phyloP scores from a whole-genome alignment of 2,797 vertebrate genomes.

The Ataeniobius toweri region DNA sequence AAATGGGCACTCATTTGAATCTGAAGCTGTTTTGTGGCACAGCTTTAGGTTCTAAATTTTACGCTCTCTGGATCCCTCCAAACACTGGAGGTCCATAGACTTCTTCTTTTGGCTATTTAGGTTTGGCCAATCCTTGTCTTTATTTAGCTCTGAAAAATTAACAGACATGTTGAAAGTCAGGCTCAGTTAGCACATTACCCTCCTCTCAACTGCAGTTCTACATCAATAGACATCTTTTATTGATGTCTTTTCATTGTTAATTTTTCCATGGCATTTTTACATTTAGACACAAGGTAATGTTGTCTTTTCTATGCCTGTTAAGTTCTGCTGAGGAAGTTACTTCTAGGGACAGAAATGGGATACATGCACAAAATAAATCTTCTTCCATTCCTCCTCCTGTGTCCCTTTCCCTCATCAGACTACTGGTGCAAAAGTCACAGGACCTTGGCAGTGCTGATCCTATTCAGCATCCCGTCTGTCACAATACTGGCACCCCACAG shows the following conservation, averaged over 20 bases:
- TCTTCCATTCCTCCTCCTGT: neutral
- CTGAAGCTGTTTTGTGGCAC: constrained; percentile 1
- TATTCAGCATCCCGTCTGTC: constrained; percentile 65
- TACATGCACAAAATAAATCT: neutral
- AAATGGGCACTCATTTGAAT: no score
- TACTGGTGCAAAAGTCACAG: constrained; percentile 63
- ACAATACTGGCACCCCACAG: constrained; percentile 52
- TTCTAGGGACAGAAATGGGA: constrained; percentile 5
- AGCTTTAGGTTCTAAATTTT: constrained; percentile 17
- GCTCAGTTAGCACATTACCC: no score
- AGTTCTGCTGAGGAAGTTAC: neutral
- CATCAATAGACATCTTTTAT: no score
- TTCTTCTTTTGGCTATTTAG: neutral
- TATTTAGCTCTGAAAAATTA: neutral
- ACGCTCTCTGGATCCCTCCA: neutral
- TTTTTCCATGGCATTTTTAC: no score
- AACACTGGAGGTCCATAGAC: no score
- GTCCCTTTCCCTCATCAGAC: constrained; percentile 40
- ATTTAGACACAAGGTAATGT: no score
- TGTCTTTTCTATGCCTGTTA: neutral
- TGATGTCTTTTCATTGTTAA: no score
- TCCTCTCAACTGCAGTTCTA: no score
- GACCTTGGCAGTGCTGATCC: constrained; percentile 47
- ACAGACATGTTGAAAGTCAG: no score
- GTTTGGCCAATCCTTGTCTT: neutral